Evolutionary conservation across 23 tunicate genomes (phyloP).

Genomic region (Trididemnum clinides): DNA sequence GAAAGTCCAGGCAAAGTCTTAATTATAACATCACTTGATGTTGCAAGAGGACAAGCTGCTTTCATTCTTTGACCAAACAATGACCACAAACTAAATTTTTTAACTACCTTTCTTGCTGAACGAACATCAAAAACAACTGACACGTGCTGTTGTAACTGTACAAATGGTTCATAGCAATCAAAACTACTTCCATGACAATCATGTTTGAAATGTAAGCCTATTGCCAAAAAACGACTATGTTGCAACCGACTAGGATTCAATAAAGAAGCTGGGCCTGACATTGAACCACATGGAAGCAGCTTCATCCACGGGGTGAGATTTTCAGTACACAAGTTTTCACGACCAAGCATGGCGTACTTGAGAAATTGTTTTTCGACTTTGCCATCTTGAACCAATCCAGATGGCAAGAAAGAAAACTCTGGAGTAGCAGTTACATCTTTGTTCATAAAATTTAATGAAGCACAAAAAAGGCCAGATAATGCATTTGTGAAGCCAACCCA

Average conservation of each 20-base stretch:
- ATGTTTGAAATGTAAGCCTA: constrained; percentile 53
- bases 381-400: constrained; percentile 40
- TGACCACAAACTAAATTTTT: constrained; percentile 28
- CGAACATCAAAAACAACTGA: constrained; percentile 53
- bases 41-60: constrained; percentile 61
- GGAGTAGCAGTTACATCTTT: constrained; percentile 68
- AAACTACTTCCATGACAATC: neutral
- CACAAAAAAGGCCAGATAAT: constrained; percentile 72
- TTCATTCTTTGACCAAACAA: constrained; percentile 11
- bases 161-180: constrained; percentile 17
- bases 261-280: constrained; percentile 63
- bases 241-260: constrained; percentile 61
- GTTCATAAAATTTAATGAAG: constrained; percentile 62
- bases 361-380: constrained; percentile 32
- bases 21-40: constrained; percentile 16
- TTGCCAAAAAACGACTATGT: constrained; percentile 69
- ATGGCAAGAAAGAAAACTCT: constrained; percentile 53
- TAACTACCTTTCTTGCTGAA: neutral
- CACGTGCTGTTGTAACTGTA: constrained; percentile 52
- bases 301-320: constrained; percentile 97
- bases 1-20: neutral
- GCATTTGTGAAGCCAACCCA: constrained; percentile 88
- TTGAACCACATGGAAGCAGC: constrained; percentile 78
- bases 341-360: constrained; percentile 52
- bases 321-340: constrained; percentile 93